Base-by-base conservation (phyloP, 2,888 invertebrate species). In the Caenorhabditis sp. region DNA sequence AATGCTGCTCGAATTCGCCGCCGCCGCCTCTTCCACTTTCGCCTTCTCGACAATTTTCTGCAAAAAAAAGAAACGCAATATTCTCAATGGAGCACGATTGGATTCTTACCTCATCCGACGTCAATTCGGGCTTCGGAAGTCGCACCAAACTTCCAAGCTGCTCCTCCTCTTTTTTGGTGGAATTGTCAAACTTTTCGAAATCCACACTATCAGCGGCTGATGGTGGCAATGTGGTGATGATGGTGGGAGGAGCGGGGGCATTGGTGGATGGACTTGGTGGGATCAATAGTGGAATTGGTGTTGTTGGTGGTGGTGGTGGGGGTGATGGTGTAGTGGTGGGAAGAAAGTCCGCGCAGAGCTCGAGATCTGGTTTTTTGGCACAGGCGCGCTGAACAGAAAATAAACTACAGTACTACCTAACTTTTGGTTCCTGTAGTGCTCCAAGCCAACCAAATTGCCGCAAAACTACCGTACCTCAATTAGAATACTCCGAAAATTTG, bases 401-500 rank as follows among this genome's bases (percentile, higher is more conserved):
- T n/a, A n/a, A n/a, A n/a, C n/a, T n/a, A n/a, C n/a, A n/a, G n/a
- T n/a, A n/a, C n/a, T n/a, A n/a, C n/a, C n/a, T n/a, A n/a, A n/a
- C n/a, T n/a, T 17, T n/a, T 20, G 43, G 26, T 4, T 50, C n/a
- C 25, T 50, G 12, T n/a, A n/a, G n/a, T n/a, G n/a, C n/a, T n/a
- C n/a, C n/a, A n/a, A n/a, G n/a, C n/a, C n/a, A n/a, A n/a, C n/a
- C n/a, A n/a, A n/a, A n/a, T n/a, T n/a, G n/a, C n/a, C n/a, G n/a
- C n/a, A n/a, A n/a, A n/a, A n/a, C n/a, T n/a, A n/a, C n/a, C n/a
- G n/a, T 58, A 78, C 78, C 67, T 78, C 69, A 23, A 78, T 70
- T 8, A 78, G 52, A 56, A 78, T 72, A 26, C 76, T 76, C 38
- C 76, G 59, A 50, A 76, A 76, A 50, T 20, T 59, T 21, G 70